Evolutionary conservation across 2,888 invertebrate genomes (phyloP).

Genomic region (Rotaria socialis): DNA sequence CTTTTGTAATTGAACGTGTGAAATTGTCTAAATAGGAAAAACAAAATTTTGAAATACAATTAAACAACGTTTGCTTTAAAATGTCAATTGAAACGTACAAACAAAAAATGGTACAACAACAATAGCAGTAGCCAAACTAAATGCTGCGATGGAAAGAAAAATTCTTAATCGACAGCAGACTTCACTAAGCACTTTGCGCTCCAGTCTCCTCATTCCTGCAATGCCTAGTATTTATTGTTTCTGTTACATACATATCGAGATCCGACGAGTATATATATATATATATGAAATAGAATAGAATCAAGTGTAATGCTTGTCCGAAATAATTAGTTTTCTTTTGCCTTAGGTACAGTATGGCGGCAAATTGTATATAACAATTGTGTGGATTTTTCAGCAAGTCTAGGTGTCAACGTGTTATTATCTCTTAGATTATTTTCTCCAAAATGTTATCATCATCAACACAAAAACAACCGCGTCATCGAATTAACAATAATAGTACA

Average conservation of each 20-base stretch:
- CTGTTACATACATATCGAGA: background rate
- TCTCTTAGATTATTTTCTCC: background rate
- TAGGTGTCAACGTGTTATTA: background rate
- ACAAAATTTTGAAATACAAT: background rate
- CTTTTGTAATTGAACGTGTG: background rate
- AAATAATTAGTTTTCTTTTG: slow-evolving; percentile 19
- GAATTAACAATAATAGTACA: background rate
- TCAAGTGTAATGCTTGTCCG: background rate
- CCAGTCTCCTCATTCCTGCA: background rate
- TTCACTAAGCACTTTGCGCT: background rate
- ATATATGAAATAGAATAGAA: background rate
- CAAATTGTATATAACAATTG: background rate
- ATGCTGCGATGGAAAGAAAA: background rate
- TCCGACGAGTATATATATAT: background rate
- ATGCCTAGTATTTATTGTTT: background rate
- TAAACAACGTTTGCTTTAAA: too few species aligned
- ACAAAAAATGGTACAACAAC: background rate
- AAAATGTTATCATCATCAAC: background rate
- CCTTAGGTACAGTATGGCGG: background rate
- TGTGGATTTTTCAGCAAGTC: background rate
- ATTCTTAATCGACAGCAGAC: background rate
- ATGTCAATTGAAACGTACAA: background rate
- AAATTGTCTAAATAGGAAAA: background rate
- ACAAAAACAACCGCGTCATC: background rate
- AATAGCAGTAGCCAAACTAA: background rate